Evolutionary conservation across 2,888 invertebrate species (phyloP).

Genomic region (Melikaiella ostensackeni): DNA sequence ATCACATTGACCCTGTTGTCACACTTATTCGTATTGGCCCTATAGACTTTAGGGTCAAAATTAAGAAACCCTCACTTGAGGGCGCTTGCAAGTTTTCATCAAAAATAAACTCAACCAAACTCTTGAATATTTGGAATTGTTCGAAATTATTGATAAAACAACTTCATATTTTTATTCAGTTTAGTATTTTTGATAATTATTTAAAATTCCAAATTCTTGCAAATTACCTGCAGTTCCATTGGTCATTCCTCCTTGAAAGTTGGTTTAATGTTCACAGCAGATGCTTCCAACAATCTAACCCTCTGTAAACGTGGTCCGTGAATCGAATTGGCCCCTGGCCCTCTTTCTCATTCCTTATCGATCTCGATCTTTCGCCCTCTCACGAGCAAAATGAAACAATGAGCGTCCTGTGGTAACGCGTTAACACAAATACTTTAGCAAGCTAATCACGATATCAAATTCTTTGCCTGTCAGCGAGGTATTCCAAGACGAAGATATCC

Average conservation of each 20-base stretch:
- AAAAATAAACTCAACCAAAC: too few species aligned
- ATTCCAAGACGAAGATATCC: constrained; percentile 74
- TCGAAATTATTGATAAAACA: too few species aligned
- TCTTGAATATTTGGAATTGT: too few species aligned
- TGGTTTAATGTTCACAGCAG: background rate
- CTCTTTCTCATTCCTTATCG: constrained; percentile 48
- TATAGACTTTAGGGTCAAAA: too few species aligned
- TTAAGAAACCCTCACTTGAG: too few species aligned
- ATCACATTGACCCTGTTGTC: too few species aligned
- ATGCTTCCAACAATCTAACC: background rate
- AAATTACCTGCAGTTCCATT: background rate
- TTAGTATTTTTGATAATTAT: too few species aligned
- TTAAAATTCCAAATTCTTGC: background rate
- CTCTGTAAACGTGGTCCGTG: background rate
- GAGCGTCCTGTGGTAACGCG: constrained; percentile 61
- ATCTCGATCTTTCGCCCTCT: constrained; percentile 56
- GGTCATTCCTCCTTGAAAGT: background rate
- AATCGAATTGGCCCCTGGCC: background rate
- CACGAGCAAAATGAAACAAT: constrained; percentile 58
- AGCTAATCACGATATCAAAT: constrained; percentile 77
- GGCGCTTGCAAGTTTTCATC: too few species aligned
- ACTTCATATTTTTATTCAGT: too few species aligned
- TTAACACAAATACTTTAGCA: constrained; percentile 70
- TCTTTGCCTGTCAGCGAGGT: constrained; percentile 75
- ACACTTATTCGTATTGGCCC: too few species aligned